Evolutionary conservation across 2,797 vertebrate genomes (phyloP).

Genomic region (Podarcis siculus): DNA sequence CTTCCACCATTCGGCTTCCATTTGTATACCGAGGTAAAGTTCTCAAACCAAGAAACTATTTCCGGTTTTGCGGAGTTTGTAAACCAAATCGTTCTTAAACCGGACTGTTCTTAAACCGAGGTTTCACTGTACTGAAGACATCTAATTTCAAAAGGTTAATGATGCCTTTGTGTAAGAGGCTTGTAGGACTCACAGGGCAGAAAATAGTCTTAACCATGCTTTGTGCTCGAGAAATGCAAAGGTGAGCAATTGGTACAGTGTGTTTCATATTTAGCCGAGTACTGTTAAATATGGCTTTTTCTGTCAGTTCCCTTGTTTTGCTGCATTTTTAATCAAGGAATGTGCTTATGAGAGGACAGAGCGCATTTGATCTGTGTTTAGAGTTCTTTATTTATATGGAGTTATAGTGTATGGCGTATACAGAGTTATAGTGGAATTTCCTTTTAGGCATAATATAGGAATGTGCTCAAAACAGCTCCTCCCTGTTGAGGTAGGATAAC

Average conservation of each 20-base stretch:
- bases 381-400: not conserved
- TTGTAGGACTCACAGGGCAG: constrained; percentile 26
- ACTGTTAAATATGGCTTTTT: not conserved
- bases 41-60: no score
- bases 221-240: not conserved
- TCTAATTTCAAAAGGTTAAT: constrained; percentile 32
- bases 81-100: no score
- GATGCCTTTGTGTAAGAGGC: not conserved
- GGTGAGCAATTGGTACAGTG: not conserved
- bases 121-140: constrained; percentile 13
- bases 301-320: constrained; percentile 3
- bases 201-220: constrained; percentile 32
- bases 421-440: not conserved
- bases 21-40: no score
- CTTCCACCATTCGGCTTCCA: no score
- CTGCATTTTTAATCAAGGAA: not conserved
- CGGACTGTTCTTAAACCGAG: no score
- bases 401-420: no score
- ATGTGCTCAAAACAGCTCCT: no score
- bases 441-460: not conserved
- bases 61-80: no score
- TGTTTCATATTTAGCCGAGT: not conserved
- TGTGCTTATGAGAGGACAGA: not conserved
- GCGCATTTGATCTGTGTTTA: not conserved
- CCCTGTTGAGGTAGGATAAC: not conserved